These are phyloP conservation scores for Sapajus apella DNA, from an alignment of 2,113 vertebrate genomes.

Conservation along the genomic window DNA sequence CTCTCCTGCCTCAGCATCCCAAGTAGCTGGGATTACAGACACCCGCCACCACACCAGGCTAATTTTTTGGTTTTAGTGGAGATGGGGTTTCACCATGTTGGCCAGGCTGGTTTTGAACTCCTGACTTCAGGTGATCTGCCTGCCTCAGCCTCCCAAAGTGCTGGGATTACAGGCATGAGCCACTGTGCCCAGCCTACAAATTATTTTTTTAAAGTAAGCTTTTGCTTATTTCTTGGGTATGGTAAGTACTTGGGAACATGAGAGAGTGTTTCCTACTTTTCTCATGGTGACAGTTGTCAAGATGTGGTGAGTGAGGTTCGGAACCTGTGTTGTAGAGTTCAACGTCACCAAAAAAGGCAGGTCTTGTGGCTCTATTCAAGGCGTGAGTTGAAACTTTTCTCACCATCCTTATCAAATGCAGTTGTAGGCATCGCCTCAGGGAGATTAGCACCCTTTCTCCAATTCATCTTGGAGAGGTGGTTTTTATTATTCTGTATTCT, in stretches of 20 bases:
- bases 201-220: background rate
- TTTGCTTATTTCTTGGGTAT: background rate
- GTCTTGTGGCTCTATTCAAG: no score
- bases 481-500: background rate
- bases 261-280: background rate
- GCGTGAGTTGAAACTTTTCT: background rate
- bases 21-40: no score
- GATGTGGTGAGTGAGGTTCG: accelerated
- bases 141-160: no score
- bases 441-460: accelerated
- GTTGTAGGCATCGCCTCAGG: background rate
- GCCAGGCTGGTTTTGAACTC: no score
- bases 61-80: no score
- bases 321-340: background rate
- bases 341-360: background rate
- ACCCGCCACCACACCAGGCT: no score
- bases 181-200: background rate
- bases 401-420: background rate
- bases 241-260: background rate
- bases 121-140: no score
- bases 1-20: no score
- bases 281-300: background rate
- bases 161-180: no score
- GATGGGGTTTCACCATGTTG: no score
- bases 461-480: background rate